Percentiles rank a stretch among this genome's conserved stretches.
phyloP scores from a whole-genome alignment of 2,113 vertebrate genomes.

The Climacteris rufus region DNA sequence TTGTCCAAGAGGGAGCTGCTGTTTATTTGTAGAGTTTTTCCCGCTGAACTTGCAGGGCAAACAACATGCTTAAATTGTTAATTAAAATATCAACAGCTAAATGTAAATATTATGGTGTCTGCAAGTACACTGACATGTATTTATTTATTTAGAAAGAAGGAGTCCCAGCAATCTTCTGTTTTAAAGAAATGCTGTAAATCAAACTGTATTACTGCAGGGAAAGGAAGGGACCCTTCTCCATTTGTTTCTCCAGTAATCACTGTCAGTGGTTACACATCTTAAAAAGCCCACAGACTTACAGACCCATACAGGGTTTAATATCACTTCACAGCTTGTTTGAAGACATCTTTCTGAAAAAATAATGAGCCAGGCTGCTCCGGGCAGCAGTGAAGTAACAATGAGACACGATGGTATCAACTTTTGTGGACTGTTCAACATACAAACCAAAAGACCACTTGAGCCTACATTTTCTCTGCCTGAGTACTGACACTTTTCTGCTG shows the following conservation, averaged over 20 bases:
- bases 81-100: slow-evolving; percentile 80
- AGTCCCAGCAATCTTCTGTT: neutral
- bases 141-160: slow-evolving; percentile 22
- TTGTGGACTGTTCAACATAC: neutral
- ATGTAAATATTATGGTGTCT: slow-evolving; percentile 69
- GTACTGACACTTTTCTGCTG: neutral
- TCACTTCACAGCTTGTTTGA: neutral
- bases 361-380: neutral
- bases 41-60: slow-evolving; percentile 76
- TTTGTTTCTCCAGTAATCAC: neutral
- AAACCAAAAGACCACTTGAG: neutral
- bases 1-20: slow-evolving; percentile 81
- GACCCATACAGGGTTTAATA: neutral
- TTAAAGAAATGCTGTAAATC: neutral
- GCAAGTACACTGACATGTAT: slow-evolving; percentile 25
- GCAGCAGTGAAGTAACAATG: neutral
- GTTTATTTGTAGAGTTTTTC: slow-evolving; percentile 80
- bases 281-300: neutral
- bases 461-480: neutral
- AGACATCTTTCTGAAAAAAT: neutral
- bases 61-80: slow-evolving; percentile 76
- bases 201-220: neutral
- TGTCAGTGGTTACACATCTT: neutral
- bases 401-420: neutral
- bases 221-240: neutral